Evolutionary conservation across 1,140 invertebrate species (phyloP), one percentile per base, ranked within the genome.

Genomic region (Heterodera schachtii): DNA sequence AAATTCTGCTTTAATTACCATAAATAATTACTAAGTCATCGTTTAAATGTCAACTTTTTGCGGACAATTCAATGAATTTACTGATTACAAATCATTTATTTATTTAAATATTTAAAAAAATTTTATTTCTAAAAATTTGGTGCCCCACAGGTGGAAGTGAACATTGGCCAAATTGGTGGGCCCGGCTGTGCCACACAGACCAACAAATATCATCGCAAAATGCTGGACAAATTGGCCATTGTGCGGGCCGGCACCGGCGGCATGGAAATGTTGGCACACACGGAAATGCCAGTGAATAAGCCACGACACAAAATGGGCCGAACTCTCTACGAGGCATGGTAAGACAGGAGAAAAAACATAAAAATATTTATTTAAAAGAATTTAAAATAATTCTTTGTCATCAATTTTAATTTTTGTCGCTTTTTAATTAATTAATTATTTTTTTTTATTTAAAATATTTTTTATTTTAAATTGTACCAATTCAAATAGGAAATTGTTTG

Each of bases 81-180:
- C 31, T 31, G 31, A 31, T 31, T 31, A 31, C 0, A 1, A 31
- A 31, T 31, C 31, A 31, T 31, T 31, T 31, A 31, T 31, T 31
- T 31, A 31, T 31, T 31, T 31, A 31, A 31, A 31, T n/a, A n/a
- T n/a, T n/a, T n/a, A n/a, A n/a, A n/a, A n/a, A n/a, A n/a, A n/a
- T n/a, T n/a, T n/a, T n/a, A n/a, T n/a, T 31, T 31, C 31, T 31
- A 1, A 31, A 47, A 73, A 73, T 57, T 57, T 73, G 78, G 80
- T 11, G 49, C 49, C 49, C 49, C 49, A 6, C 70, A 98, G 92
- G 94, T 98, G 85, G 96, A 98, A 92, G 93, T 97, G 89, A 98
- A 98, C 92, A 95, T 95, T 85, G 96, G 98, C 89, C 94, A 96
- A 73, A 94, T 95, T 44, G 95, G 95, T 89, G 97, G 98, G 93